Percentiles rank a stretch among this genome's conserved stretches.
phyloP scores from a whole-genome alignment of 2,113 vertebrate species.

The Aldabrachelys gigantea region DNA sequence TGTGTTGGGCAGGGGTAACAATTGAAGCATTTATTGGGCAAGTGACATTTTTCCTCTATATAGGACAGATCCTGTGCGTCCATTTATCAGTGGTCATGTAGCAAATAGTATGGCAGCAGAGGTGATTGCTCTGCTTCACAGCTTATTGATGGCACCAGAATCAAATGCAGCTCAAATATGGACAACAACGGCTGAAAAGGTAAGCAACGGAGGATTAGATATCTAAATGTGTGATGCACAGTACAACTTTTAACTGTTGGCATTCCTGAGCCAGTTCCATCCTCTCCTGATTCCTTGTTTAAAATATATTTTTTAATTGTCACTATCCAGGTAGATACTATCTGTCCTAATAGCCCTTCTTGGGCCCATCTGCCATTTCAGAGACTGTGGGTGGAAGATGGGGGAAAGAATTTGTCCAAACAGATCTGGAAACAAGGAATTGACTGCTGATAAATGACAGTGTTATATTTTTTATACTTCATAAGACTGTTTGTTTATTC shows the following conservation, averaged over 20 bases:
- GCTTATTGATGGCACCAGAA: constrained; percentile 94
- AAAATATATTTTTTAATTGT: not conserved
- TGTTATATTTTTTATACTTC: not conserved
- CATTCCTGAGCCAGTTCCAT: not conserved
- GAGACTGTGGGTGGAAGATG: not conserved
- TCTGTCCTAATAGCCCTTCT: not conserved
- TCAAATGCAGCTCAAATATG: constrained; percentile 98
- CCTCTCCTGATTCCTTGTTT: not conserved
- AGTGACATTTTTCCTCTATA: not conserved
- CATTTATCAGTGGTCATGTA: constrained; percentile 97
- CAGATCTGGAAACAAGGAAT: not conserved
- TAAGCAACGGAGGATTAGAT: constrained; percentile 34
- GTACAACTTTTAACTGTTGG: not conserved
- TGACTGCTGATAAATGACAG: not conserved
- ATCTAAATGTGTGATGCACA: not conserved
- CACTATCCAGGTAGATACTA: not conserved
- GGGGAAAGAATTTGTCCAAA: not conserved
- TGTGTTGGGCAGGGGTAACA: not conserved
- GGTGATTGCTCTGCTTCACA: constrained; percentile 95
- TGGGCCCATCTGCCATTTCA: not conserved
- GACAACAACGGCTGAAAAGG: constrained; percentile 97
- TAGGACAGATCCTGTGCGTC: constrained; percentile 94
- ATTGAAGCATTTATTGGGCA: not conserved
- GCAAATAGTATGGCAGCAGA: constrained; percentile 99
- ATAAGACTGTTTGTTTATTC: not conserved